These are phyloP conservation scores for Pipistrellus pipistrellus DNA, from an alignment of 2,797 vertebrate genomes.

Conservation along the genomic window DNA sequence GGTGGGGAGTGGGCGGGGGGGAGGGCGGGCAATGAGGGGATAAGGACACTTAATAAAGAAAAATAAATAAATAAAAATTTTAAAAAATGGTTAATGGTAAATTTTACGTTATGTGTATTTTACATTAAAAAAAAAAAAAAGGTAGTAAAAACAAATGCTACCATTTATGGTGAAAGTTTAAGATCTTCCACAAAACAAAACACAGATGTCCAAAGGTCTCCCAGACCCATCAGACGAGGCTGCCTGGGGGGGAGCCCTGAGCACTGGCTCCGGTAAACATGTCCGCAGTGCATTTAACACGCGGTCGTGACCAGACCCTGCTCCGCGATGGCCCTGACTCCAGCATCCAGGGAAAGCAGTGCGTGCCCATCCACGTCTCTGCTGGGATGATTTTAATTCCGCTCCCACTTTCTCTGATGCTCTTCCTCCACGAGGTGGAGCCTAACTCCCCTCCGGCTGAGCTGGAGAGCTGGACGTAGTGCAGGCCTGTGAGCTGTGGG, in stretches of 20 bases:
- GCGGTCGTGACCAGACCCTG: rapidly evolving
- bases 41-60: too few relatives aligned
- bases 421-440: neutral
- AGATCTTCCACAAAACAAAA: neutral
- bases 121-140: neutral
- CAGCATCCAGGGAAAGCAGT: neutral
- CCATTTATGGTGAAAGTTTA: neutral
- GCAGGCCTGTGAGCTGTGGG: too few relatives aligned
- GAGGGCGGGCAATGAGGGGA: too few relatives aligned
- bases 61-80: too few relatives aligned
- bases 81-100: neutral
- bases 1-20: too few relatives aligned
- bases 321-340: neutral
- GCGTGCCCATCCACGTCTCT: neutral
- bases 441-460: neutral
- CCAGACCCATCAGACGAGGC: neutral
- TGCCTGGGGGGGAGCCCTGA: too few relatives aligned
- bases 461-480: neutral
- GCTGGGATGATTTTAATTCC: neutral
- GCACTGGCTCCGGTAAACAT: neutral
- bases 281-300: neutral
- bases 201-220: neutral
- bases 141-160: neutral
- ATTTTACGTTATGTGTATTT: neutral
- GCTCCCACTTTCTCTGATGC: neutral